phyloP scores from a whole-genome alignment of 2,888 invertebrate species.

The Lasius platythorax region DNA sequence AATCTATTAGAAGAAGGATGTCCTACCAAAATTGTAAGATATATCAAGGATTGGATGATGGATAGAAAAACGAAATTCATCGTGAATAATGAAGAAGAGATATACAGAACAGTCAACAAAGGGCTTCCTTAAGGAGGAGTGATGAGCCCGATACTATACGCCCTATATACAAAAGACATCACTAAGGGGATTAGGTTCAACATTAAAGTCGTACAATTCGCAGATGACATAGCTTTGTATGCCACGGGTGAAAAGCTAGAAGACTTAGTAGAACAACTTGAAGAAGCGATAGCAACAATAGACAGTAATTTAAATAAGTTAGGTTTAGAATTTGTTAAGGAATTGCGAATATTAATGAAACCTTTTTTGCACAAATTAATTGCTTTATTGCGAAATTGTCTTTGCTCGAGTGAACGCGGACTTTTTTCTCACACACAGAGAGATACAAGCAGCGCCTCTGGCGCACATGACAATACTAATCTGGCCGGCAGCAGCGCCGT shows the following conservation, averaged over 20 bases:
- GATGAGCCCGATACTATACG: background rate
- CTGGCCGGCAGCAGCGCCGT: no score
- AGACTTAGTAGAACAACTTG: background rate
- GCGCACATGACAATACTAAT: no score
- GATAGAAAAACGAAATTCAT: background rate
- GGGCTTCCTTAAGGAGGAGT: background rate
- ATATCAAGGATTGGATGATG: background rate
- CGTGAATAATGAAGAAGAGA: no score
- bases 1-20: background rate
- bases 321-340: background rate
- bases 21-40: background rate
- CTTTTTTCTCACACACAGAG: no score
- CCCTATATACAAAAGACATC: background rate
- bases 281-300: background rate
- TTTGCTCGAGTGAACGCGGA: no score
- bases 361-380: no score
- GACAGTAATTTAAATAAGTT: background rate
- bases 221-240: background rate
- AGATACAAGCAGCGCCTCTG: no score
- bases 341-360: no score
- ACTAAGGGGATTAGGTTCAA: accelerated
- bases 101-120: background rate
- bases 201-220: background rate
- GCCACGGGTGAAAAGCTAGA: background rate
- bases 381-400: no score